Evolutionary conservation across 2,888 invertebrate species (phyloP), one percentile per base, ranked within the genome.

Genomic region (Tetrapedia diversipes): DNA sequence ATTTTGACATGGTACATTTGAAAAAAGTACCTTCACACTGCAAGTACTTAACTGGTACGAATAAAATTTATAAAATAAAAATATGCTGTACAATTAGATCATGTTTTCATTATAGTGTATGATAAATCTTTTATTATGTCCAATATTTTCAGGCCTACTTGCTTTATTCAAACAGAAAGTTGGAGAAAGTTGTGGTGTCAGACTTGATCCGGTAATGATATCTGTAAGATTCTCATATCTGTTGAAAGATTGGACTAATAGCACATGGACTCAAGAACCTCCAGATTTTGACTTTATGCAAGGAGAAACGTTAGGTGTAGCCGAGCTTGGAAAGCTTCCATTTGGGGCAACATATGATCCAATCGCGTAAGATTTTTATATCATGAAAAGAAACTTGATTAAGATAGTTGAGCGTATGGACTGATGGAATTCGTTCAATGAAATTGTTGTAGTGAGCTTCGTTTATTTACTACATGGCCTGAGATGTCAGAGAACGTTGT

Each of bases 101-200:
- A 29, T 16, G n/a, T 10, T 16, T 16, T 39, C 19, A 34, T 8
- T 14, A 49, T 4, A 39, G 1, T 11, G 4, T 14, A 10, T 22
- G 0, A 37, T 14, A 54, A 59, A 32, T 51, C 57, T 63, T 72
- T 29, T 69, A 7, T n/a, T n/a, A 1, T 11, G 37, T 74, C n/a
- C n/a, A n/a, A n/a, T 66, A 29, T 66, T 80, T 77, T 16, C 61
- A 87, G 95, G 95, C 3, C 93, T 99, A 59, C 92, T 98, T 45
- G 95, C 96, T 86, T 92, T 99, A 78, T 99, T 99, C 90, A 98
- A 97, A 92, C 96, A 96, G 29, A 99, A 97, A 94, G 94, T 96
- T 89, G 94, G 96, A n/a, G 89, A 90, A 73, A 86, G 89, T 49
- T 87, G 86, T 37, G 84, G 87, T 19, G 63, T 87, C 10, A 93